phyloP scores from a whole-genome alignment of 2,113 vertebrate species.

The Protobothrops mucrosquamatus region DNA sequence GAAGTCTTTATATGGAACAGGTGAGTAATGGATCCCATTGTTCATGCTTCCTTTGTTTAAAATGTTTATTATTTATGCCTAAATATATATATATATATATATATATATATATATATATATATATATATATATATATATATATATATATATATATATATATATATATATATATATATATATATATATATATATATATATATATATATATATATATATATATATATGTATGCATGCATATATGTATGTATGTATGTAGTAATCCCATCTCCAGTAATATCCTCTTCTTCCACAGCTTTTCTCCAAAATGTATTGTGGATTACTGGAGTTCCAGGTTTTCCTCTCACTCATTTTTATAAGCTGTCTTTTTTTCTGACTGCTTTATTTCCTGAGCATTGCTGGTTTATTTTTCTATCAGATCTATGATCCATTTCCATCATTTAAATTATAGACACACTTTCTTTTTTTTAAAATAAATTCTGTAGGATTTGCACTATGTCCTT shows the following conservation, averaged over 20 bases:
- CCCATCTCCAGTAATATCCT: not conserved
- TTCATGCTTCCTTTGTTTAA: not conserved
- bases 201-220: no score
- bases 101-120: no score
- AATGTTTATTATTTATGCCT: not conserved
- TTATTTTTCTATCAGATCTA: not conserved
- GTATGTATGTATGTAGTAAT: not conserved
- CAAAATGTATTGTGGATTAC: not conserved
- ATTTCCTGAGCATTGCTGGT: not conserved
- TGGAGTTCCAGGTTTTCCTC: not conserved
- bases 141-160: no score
- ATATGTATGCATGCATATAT: not conserved
- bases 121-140: no score
- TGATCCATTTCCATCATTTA: not conserved
- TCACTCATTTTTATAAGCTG: not conserved
- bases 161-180: no score
- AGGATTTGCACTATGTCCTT: not conserved
- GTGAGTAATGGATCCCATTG: not conserved
- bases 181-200: no score
- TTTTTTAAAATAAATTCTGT: not conserved
- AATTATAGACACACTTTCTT: not conserved
- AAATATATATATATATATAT: no score
- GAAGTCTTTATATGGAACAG: not conserved
- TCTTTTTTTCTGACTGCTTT: not conserved
- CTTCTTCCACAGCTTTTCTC: not conserved